A percentile compares a stretch with the other conserved stretches of the same genome.
phyloP scores from a whole-genome alignment of 2,113 vertebrate genomes.

The Willisornis vidua region DNA sequence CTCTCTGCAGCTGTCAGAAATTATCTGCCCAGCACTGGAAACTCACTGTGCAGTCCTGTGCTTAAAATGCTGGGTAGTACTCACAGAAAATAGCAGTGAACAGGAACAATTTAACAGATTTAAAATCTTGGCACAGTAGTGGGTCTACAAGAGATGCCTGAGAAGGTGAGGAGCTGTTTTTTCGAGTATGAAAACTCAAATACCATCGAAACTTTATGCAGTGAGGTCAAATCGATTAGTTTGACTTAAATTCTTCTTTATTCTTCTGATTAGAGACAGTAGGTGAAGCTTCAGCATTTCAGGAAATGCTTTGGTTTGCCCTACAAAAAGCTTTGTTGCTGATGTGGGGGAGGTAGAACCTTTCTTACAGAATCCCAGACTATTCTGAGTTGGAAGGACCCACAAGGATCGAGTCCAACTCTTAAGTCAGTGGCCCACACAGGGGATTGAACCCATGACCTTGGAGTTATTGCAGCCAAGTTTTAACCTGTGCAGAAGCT shows the following conservation, averaged over 20 bases:
- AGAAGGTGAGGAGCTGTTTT: neutral
- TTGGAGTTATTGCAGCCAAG: too few species aligned
- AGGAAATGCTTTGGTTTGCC: neutral
- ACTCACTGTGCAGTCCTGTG: neutral
- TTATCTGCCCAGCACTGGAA: neutral
- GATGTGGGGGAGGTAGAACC: neutral
- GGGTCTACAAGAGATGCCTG: neutral
- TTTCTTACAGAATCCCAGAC: too few species aligned
- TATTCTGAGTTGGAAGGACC: too few species aligned
- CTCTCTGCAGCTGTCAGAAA: neutral
- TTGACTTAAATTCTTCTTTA: neutral
- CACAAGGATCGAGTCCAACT: too few species aligned
- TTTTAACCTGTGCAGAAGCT: neutral
- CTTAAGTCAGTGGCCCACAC: too few species aligned
- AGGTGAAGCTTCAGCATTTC: neutral
- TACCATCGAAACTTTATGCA: neutral
- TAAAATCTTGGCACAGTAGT: neutral
- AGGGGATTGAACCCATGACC: too few species aligned
- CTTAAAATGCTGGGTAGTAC: neutral
- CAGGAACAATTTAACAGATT: neutral
- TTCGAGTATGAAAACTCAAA: neutral
- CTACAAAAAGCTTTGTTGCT: rapidly evolving
- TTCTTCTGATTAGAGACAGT: neutral
- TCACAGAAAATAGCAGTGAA: neutral
- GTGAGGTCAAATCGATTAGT: neutral